phyloP scores from a whole-genome alignment of 2,888 invertebrate genomes.

The Leptinotarsa haldemani region DNA sequence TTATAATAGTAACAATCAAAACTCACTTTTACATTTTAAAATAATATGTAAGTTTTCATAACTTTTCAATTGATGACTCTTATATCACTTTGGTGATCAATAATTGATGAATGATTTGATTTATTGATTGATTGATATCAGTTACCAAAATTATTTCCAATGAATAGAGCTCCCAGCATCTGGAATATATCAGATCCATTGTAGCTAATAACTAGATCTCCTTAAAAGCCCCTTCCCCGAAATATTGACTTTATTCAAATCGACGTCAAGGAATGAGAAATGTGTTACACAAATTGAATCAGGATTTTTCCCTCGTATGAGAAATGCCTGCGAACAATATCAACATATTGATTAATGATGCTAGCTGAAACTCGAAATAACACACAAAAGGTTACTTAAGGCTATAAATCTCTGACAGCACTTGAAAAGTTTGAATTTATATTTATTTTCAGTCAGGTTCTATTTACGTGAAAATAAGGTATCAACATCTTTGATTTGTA shows the following conservation, averaged over 20 bases:
- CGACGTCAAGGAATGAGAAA: constrained; percentile 7
- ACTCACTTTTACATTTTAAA: no score
- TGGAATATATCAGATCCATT: neutral
- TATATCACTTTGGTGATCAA: no score
- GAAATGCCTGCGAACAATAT: neutral
- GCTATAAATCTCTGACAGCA: constrained; percentile 20
- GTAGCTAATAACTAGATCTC: neutral
- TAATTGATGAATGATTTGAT: no score
- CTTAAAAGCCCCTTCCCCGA: neutral
- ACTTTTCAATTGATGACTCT: no score
- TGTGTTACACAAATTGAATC: constrained; percentile 21
- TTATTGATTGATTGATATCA: no score
- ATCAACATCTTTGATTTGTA: constrained; percentile 5
- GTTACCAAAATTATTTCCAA: no score
- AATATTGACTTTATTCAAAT: constrained; percentile 9
- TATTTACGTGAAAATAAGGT: constrained; percentile 1
- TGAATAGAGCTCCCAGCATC: no score
- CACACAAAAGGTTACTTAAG: constrained; percentile 25
- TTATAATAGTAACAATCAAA: no score
- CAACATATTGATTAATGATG: constrained; percentile 10
- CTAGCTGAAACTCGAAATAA: neutral
- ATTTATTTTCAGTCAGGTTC: neutral
- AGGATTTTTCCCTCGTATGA: neutral
- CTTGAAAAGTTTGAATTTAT: constrained; percentile 11
- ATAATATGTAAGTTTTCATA: no score